Evolutionary conservation across 2,113 vertebrate species (phyloP), one percentile per base, ranked within the genome.

Genomic region (Tinamus guttatus): DNA sequence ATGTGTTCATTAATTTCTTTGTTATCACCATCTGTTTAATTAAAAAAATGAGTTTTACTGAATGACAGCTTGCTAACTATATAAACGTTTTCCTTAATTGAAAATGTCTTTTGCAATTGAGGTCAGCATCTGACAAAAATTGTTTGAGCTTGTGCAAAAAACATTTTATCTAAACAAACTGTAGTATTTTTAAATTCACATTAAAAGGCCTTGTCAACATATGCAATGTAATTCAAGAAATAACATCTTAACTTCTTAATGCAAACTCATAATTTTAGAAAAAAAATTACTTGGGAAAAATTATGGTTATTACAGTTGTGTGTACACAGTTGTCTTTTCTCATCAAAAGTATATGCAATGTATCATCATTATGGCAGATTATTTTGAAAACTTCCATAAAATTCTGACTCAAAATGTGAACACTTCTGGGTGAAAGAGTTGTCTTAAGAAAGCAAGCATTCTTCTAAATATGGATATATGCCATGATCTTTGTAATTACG

Each of bases 1-100:
- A 94, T 96, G 74, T 96, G 95, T 96, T 97, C 97, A 98, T 97
- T 98, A 98, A 98, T 97, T 98, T 97, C 95, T 98, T 97, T 98
- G 93, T 98, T 98, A 98, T 98, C 95, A 92, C 96, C 97, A 98
- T 98, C 97, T 98, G 96, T 97, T 98, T 98, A 98, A 98, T 97
- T 98, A 97, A 97, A 98, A 97, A 97, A 97, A 97, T 95, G 95
- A 96, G 91, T 98, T 98, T 98, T 97, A 87, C 60, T 97, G 95
- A 98, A 98, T 98, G 98, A 97, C 95, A 97, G 94, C 76, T 97
- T 97, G 90, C 95, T 98, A 97, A 97, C 91, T 95, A 78, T 96
- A 97, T 96, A 97, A 97, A 95, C 79, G 82, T 64, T 95, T 96
- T 88, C 74, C 95, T 96, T 97, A 97, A 97, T 97, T 97, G 94